Base-by-base conservation (phyloP, 2,113 vertebrate species). In the Cathartes aura region DNA sequence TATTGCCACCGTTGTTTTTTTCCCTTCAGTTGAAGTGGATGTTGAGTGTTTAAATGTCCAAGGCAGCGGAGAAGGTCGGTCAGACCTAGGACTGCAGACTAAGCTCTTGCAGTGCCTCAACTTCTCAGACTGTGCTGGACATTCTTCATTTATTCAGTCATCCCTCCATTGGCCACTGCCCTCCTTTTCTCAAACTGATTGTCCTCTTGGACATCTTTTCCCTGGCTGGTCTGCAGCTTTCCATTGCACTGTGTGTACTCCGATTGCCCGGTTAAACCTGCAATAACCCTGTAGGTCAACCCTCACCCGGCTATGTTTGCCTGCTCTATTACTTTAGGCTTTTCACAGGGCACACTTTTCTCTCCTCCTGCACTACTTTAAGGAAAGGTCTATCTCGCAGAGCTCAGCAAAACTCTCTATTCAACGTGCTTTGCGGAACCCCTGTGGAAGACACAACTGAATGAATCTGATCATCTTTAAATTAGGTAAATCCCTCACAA, bases 41-140 rank as follows among this genome's bases (percentile, higher is more conserved):
- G 80, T 73, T 82, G 91, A 67, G 56, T 70, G 50, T 95, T 94
- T 80, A 94, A 96, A 75, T 27, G 40, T 48, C 75, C 82, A 87
- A 70, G 68, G 84, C 81, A 15, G 14, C 3, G 5, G 55, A 83
- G 84, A 86, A 90, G 76, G 78, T 80, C 27, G 3, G 56, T 75
- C 52, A 95, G 60, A 63, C 52, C 79, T 72, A 70, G 59, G 56
- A 79, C 52, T 94, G 83, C 85, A 95, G 64, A n/a, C 45, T 85
- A 52, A 88, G 36, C 42, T 81, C 38, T 75, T 87, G 36, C 11
- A 1, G 76, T 52, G 27, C 24, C 81, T 81, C 48, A 79, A 47
- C 74, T 89, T 71, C 30, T 32, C 17, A 78, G 34, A 26, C 45
- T 52, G 55, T 36, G 13, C 60, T 87, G 48, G 43, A 34, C 8